Base-by-base conservation (phyloP, 2,113 vertebrate genomes). In the Madoqua kirkii region DNA sequence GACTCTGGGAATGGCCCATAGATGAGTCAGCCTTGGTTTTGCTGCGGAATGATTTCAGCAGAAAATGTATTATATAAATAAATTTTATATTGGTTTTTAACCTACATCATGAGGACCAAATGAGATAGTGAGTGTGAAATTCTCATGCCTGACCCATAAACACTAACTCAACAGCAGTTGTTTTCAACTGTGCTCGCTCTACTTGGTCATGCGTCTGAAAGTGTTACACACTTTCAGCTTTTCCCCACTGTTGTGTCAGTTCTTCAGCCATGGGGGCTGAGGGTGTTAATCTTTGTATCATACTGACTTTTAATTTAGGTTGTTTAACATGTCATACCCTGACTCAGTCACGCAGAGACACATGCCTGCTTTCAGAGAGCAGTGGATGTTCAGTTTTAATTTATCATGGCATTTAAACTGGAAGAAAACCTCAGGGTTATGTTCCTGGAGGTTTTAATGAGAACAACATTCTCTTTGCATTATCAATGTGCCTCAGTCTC, bases 401-500 rank as follows among this genome's bases (percentile, higher is more conserved):
- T 89, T 82, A 87, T 91, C 82, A 71, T 60, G 40, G 27, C 29
- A 0, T 93, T 71, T 83, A 59, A 91, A 83, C 86, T 67, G 45
- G 55, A 71, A 71, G 95, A 83, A 91, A 71, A 82, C 74, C 95
- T 74, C 60, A 95, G 96, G 79, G 89, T 23, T 27, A 45, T 60
- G 33, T 95, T 92, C 12, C 40, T 87, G 84, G n/a, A 83, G 78
- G 50, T 96, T 98, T 94, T 92, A 45, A 62, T 0, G 33, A 79
- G 95, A 45, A 79, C 81, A 81, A 83, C 92, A 93, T 62, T 98
- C 87, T 95, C 97, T 96, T 93, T 40, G 93, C 98, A 94, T 98
- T 98, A 96, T 98, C 98, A 96, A 57, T 98, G 98, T 98, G 96
- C 95, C 98, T 98, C 97, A 97, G 97, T 98, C 97, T 85, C 5